phyloP scores from a whole-genome alignment of 2,888 invertebrate species.

The Drosophila meridionalis region DNA sequence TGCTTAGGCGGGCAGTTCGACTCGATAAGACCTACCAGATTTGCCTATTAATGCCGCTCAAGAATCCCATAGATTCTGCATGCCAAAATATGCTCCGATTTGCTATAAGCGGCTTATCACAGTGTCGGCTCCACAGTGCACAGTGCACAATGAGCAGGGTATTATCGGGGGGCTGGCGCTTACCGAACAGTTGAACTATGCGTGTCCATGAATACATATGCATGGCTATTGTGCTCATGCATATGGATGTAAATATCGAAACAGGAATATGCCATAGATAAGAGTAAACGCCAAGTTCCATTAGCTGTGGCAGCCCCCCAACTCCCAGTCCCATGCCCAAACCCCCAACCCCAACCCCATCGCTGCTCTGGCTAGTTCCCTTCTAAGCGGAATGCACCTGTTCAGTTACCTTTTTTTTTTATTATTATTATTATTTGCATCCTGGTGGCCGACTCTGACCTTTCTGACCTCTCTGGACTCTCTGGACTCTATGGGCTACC shows the following conservation, averaged over 20 bases:
- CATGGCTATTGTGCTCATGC: slow-evolving; percentile 2
- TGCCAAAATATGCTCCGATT: background rate
- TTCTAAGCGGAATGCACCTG: slow-evolving; percentile 9
- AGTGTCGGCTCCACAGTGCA: background rate
- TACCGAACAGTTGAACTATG: slow-evolving; percentile 6
- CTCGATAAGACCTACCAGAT: background rate
- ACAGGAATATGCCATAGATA: background rate
- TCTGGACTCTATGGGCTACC: background rate
- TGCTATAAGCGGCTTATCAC: background rate
- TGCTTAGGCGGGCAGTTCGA: background rate
- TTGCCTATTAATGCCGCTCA: background rate
- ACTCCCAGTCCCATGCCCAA: too few relatives aligned
- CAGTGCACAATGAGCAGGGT: background rate
- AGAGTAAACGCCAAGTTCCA: slow-evolving; percentile 3
- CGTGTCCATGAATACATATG: slow-evolving; percentile 10
- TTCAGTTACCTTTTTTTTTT: background rate
- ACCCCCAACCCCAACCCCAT: background rate
- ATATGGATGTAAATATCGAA: slow-evolving; percentile 9
- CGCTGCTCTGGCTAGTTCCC: background rate
- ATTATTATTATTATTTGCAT: background rate
- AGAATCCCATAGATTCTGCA: background rate
- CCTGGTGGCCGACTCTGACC: background rate
- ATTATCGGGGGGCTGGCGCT: background rate
- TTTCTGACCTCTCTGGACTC: background rate
- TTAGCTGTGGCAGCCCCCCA: background rate